phyloP scores from a whole-genome alignment of 1,140 invertebrate genomes.

The Trichonephila clavata region DNA sequence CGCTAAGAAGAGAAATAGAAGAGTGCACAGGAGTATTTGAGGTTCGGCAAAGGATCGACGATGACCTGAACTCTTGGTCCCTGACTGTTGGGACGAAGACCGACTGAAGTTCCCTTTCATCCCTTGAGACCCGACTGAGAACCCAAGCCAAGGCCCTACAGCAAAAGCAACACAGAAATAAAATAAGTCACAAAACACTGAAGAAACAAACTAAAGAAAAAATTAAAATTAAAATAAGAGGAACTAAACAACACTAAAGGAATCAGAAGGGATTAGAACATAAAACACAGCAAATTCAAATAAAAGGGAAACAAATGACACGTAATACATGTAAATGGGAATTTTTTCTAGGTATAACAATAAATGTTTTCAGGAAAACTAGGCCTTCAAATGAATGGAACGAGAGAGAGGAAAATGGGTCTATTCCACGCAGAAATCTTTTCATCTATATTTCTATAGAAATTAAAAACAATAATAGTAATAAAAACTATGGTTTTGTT shows the following conservation, averaged over 20 bases:
- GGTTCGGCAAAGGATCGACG: slow-evolving; percentile 18
- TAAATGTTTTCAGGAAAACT: too few relatives aligned
- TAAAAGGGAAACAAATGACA: not conserved
- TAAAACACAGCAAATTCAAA: not conserved
- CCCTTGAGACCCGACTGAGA: slow-evolving; percentile 57
- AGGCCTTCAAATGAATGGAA: too few relatives aligned
- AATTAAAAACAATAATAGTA: too few relatives aligned
- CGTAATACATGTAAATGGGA: too few relatives aligned
- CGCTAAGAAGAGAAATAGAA: slow-evolving; percentile 63
- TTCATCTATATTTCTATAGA: too few relatives aligned
- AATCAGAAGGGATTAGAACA: not conserved
- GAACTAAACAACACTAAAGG: slow-evolving; percentile 13
- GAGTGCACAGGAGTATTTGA: slow-evolving; percentile 44
- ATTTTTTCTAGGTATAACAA: too few relatives aligned
- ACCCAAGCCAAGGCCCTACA: slow-evolving; percentile 75
- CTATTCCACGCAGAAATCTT: too few relatives aligned
- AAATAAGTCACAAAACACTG: slow-evolving; percentile 46
- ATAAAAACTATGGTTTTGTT: too few relatives aligned
- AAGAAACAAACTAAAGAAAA: slow-evolving; percentile 21
- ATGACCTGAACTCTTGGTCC: not conserved
- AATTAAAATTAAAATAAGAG: not conserved
- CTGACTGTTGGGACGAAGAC: slow-evolving; percentile 6
- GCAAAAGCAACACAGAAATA: slow-evolving; percentile 66
- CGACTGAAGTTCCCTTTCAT: slow-evolving; percentile 28
- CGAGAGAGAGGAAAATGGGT: too few relatives aligned